Evolutionary conservation across 2,113 vertebrate species (phyloP).

Genomic region (Mus pahari): DNA sequence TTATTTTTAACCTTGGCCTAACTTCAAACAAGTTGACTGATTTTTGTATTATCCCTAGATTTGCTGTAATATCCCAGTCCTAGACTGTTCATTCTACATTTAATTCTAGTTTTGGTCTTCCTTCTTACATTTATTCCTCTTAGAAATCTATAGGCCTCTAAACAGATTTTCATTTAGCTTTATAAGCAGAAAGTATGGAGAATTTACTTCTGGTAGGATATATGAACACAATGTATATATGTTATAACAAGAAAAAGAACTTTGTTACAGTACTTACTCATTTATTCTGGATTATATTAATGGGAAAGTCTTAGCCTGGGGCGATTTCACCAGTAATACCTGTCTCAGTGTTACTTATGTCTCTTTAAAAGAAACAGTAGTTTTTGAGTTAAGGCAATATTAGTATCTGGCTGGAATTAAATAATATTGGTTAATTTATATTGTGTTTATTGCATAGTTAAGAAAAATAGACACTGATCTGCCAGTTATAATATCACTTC

Average conservation of each 20-base stretch:
- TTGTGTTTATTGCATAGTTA: slow-evolving; percentile 2
- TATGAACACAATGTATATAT: not conserved
- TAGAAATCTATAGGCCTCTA: not conserved
- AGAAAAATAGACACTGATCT: slow-evolving; percentile 19
- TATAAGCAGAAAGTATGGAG: not conserved
- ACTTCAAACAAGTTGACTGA: not conserved
- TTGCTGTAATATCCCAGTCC: not conserved
- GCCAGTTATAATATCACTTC: not conserved
- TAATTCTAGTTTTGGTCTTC: slow-evolving; percentile 13
- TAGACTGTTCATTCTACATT: not conserved
- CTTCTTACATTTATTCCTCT: not conserved
- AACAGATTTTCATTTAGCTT: not conserved
- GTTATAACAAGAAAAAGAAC: not conserved
- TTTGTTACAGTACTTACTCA: slow-evolving; percentile 1
- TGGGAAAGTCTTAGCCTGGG: not conserved
- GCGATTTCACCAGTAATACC: slow-evolving; percentile 13
- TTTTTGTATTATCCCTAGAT: not conserved
- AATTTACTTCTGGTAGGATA: not conserved
- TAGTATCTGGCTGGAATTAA: not conserved
- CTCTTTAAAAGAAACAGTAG: not conserved
- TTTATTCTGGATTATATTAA: slow-evolving; percentile 2
- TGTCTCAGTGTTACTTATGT: not conserved
- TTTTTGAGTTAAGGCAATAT: slow-evolving; percentile 29
- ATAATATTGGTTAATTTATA: slow-evolving; percentile 38
- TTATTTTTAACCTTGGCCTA: not conserved